Evolutionary conservation across 2,797 vertebrate genomes (phyloP).

Genomic region (Amphiprion clarkii): DNA sequence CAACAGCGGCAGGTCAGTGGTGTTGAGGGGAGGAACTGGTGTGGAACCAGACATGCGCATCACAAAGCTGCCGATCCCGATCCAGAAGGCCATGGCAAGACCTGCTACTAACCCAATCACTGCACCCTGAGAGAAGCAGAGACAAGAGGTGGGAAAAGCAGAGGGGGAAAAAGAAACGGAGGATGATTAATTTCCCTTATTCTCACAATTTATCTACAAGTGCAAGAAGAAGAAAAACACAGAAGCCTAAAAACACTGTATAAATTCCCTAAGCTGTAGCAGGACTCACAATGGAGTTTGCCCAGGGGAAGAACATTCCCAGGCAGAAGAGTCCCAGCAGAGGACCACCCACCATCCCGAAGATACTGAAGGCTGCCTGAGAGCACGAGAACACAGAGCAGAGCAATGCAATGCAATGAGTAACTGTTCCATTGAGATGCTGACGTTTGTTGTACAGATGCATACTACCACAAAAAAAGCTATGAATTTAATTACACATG

Average conservation of each 20-base stretch:
- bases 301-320: slow-evolving; percentile 95
- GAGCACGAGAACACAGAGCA: background rate
- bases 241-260: background rate
- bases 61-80: slow-evolving; percentile 92
- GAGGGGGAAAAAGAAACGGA: too few relatives aligned
- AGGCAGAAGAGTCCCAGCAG: slow-evolving; percentile 93
- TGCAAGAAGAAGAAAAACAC: too few relatives aligned
- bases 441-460: background rate
- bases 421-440: background rate
- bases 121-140: slow-evolving; percentile 86
- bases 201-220: too few relatives aligned
- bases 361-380: slow-evolving; percentile 97
- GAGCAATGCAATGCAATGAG: background rate
- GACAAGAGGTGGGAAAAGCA: background rate
- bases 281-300: slow-evolving; percentile 89
- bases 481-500: too few relatives aligned
- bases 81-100: slow-evolving; percentile 96
- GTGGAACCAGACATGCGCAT: background rate
- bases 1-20: slow-evolving; percentile 47
- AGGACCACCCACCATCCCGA: slow-evolving; percentile 96
- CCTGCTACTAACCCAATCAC: slow-evolving; percentile 87
- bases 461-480: too few relatives aligned
- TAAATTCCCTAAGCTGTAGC: background rate
- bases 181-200: too few relatives aligned
- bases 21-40: slow-evolving; percentile 47